Evolutionary conservation across 2,113 vertebrate species (phyloP).

Genomic region (Phycodurus eques): DNA sequence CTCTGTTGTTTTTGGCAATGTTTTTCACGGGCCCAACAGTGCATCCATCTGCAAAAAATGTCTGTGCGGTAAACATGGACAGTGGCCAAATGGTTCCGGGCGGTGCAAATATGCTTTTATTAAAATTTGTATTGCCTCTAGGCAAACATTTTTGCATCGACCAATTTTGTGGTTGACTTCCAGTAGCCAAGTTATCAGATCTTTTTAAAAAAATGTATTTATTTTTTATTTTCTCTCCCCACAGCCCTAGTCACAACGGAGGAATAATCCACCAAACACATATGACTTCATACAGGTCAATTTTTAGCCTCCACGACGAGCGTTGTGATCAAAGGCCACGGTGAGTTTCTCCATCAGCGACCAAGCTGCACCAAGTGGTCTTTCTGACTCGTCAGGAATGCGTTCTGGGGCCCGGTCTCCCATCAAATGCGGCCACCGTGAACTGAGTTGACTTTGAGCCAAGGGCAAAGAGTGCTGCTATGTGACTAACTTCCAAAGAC

Average conservation of each 20-base stretch:
- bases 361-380: conserved; percentile 38
- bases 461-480: conserved; percentile 43
- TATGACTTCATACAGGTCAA: conserved; percentile 24
- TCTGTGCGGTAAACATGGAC: too few relatives aligned
- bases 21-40: too few relatives aligned
- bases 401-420: conserved; percentile 41
- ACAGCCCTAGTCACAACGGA: neutral
- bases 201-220: too few relatives aligned
- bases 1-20: too few relatives aligned
- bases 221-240: too few relatives aligned
- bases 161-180: too few relatives aligned
- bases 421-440: conserved; percentile 50
- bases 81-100: too few relatives aligned
- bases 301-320: conserved; percentile 46
- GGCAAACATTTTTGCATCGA: too few relatives aligned
- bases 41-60: too few relatives aligned
- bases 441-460: conserved; percentile 56
- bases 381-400: conserved; percentile 56
- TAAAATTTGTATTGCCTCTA: too few relatives aligned
- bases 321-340: conserved; percentile 55
- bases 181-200: too few relatives aligned
- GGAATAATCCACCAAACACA: neutral
- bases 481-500: conserved; percentile 29
- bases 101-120: too few relatives aligned
- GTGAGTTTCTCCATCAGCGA: conserved; percentile 44